A percentile compares a stretch with the other conserved stretches of the same genome.
These are phyloP conservation scores for Elysia crispata DNA, from an alignment of 2,888 invertebrate genomes.

Conservation along the genomic window DNA sequence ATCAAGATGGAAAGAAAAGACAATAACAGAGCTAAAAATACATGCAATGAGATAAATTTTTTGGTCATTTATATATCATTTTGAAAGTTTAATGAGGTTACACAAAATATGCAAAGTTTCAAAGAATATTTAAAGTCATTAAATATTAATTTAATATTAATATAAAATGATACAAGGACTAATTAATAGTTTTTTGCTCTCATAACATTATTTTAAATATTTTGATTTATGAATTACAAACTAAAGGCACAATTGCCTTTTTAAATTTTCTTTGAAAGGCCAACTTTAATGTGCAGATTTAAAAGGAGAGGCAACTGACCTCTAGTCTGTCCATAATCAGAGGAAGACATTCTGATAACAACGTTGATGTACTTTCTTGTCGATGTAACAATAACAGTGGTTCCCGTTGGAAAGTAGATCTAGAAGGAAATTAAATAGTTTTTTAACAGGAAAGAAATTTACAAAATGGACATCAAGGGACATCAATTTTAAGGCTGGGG, in stretches of 20 bases:
- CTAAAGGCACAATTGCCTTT: neutral
- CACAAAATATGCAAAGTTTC: too few species aligned
- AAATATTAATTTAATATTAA: neutral
- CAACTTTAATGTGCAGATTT: too few species aligned
- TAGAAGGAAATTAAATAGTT: constrained; percentile 25
- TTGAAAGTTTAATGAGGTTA: too few species aligned
- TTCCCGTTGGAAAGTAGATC: constrained; percentile 60
- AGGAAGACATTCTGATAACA: constrained; percentile 61
- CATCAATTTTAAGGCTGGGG: neutral
- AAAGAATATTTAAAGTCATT: neutral
- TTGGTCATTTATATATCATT: too few species aligned
- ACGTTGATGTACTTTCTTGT: constrained; percentile 56
- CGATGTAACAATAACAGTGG: constrained; percentile 52
- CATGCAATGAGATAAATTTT: too few species aligned
- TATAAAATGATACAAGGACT: neutral
- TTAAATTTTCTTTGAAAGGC: neutral
- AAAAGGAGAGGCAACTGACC: constrained; percentile 51
- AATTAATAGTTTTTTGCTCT: neutral
- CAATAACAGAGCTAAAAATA: too few species aligned
- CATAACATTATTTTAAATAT: neutral
- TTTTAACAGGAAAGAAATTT: too few species aligned
- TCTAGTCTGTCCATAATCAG: constrained; percentile 61
- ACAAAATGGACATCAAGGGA: neutral
- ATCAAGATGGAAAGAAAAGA: too few species aligned
- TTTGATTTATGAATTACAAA: neutral